These are phyloP conservation scores for Agelastica alni DNA, from an alignment of 2,888 invertebrate species.

Conservation along the genomic window DNA sequence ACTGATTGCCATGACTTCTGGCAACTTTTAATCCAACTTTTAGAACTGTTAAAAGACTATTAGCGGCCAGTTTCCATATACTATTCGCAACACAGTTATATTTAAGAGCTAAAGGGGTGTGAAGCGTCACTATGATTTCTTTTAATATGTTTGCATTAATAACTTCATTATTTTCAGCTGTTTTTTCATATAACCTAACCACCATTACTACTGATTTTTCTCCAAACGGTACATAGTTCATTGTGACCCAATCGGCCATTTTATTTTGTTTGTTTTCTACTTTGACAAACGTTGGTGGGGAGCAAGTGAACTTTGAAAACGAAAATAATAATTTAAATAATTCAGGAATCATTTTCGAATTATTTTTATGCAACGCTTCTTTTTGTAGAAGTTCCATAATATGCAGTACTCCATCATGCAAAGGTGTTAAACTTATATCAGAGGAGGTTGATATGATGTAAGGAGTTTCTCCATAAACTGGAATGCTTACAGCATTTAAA, in stretches of 20 bases:
- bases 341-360: slow-evolving; percentile 67
- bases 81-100: slow-evolving; percentile 78
- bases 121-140: slow-evolving; percentile 67
- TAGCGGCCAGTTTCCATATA: slow-evolving; percentile 83
- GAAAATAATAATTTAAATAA: slow-evolving; percentile 69
- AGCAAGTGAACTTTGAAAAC: slow-evolving; percentile 73
- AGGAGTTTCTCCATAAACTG: slow-evolving; percentile 79
- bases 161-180: slow-evolving; percentile 71
- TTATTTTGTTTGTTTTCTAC: slow-evolving; percentile 56
- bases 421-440: slow-evolving; percentile 78
- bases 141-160: slow-evolving; percentile 73
- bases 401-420: slow-evolving; percentile 84
- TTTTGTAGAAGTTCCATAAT: slow-evolving; percentile 87
- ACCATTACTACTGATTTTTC: slow-evolving; percentile 77
- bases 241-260: slow-evolving; percentile 74
- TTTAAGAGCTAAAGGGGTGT: slow-evolving; percentile 76
- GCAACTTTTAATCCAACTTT: slow-evolving; percentile 87
- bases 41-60: slow-evolving; percentile 75
- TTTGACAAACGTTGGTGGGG: slow-evolving; percentile 65
- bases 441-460: slow-evolving; percentile 74
- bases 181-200: slow-evolving; percentile 74
- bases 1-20: slow-evolving; percentile 73
- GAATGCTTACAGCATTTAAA: slow-evolving; percentile 77
- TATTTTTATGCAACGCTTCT: slow-evolving; percentile 63
- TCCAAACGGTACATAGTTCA: slow-evolving; percentile 86